Evolutionary conservation across 2,797 vertebrate species (phyloP).

Genomic region (Enteromius treurensis): DNA sequence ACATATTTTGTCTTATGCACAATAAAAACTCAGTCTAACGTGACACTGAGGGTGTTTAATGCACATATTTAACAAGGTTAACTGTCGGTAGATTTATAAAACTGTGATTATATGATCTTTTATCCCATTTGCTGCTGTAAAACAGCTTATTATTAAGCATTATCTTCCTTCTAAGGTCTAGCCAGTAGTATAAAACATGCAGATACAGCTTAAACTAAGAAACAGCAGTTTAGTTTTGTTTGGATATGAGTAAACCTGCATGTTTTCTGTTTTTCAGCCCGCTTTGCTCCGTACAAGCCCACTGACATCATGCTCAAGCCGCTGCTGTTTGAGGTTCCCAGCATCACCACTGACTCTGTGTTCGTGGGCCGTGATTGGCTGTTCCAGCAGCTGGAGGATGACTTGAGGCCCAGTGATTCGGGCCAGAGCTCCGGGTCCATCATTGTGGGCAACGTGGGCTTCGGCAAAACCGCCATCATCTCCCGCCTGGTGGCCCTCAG

Average conservation of each 20-base stretch:
- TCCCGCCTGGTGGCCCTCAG: slow-evolving; percentile 96
- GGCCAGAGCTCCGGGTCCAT: slow-evolving; percentile 83
- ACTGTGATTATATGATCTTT: not conserved
- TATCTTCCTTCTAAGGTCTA: not conserved
- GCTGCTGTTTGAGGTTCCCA: slow-evolving; percentile 95
- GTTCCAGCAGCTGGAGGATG: slow-evolving; percentile 88
- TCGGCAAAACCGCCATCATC: slow-evolving; percentile 94
- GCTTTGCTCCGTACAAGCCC: slow-evolving; percentile 93
- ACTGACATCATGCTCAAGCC: slow-evolving; percentile 98
- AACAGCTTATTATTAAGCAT: not conserved
- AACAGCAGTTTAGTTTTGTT: too few species aligned
- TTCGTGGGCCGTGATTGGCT: slow-evolving; percentile 98
- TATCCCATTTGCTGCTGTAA: not conserved
- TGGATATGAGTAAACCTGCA: not conserved
- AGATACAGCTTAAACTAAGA: not conserved
- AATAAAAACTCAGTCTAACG: not conserved
- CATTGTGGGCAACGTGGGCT: slow-evolving; percentile 91
- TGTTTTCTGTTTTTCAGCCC: slow-evolving; percentile 73
- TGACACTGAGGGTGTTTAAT: not conserved
- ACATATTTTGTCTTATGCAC: slow-evolving; percentile 2
- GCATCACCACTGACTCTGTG: slow-evolving; percentile 97
- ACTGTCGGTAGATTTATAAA: not conserved
- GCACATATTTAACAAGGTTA: not conserved
- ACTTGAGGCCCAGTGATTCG: slow-evolving; percentile 77
- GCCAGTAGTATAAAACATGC: not conserved